Percentiles rank a stretch among this genome's conserved stretches.
Conservation (phyloP, 2,113 vertebrate species). For the Epinephelus lanceolatus region DNA sequence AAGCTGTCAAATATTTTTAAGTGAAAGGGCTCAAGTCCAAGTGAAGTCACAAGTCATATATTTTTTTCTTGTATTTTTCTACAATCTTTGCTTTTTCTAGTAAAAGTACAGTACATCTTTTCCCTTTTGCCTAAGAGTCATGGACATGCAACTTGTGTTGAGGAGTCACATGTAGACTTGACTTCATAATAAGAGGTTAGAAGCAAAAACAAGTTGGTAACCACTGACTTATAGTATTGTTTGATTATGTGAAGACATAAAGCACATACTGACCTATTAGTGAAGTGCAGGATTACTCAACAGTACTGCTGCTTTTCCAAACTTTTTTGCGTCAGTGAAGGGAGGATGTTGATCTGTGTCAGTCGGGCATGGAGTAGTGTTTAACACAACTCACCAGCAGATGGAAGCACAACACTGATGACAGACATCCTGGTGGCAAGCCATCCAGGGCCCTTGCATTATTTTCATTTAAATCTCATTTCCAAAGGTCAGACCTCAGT, state of each 20-base stretch:
- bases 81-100: background rate
- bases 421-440: background rate
- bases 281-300: background rate
- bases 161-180: background rate
- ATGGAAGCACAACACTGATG: slow-evolving; percentile 56
- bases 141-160: background rate
- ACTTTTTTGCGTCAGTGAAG: background rate
- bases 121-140: background rate
- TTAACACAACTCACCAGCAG: slow-evolving; percentile 62
- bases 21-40: no score
- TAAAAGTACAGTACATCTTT: background rate
- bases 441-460: no score
- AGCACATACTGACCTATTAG: background rate
- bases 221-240: background rate
- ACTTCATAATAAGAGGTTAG: background rate
- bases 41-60: no score
- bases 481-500: background rate
- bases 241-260: background rate
- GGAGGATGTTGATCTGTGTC: background rate
- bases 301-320: background rate
- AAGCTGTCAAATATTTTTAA: no score
- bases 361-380: background rate
- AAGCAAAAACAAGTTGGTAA: background rate
- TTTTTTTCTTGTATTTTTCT: background rate
- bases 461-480: background rate